These are phyloP conservation scores for Xiphorhynchus erythropygius DNA, from an alignment of 2,797 vertebrate genomes.

Conservation along the genomic window DNA sequence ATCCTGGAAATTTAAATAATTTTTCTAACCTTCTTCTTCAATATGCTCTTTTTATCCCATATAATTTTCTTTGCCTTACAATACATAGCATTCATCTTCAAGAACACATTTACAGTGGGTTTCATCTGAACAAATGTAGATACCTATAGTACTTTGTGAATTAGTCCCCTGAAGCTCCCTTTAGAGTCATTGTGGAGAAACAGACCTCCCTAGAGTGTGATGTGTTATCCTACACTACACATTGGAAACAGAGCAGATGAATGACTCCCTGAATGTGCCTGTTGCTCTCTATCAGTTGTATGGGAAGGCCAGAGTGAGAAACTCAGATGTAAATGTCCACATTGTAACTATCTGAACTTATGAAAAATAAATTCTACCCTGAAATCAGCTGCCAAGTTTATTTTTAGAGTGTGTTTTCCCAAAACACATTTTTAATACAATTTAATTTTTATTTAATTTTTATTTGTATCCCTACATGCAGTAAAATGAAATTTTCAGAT, in stretches of 20 bases:
- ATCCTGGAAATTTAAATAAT: constrained; percentile 1
- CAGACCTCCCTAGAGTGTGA: background rate
- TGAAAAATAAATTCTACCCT: background rate
- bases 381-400: background rate
- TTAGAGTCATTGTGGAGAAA: background rate
- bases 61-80: background rate
- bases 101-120: background rate
- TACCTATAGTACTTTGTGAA: background rate
- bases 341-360: background rate
- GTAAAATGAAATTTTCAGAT: background rate
- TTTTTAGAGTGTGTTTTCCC: background rate
- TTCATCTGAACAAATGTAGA: background rate
- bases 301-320: background rate
- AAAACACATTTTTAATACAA: background rate
- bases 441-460: background rate
- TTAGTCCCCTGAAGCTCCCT: background rate
- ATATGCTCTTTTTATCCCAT: background rate
- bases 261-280: background rate
- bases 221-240: background rate
- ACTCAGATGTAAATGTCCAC: background rate
- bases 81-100: background rate
- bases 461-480: background rate
- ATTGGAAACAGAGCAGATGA: background rate
- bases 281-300: background rate
- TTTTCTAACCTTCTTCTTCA: background rate